A percentile compares a stretch with the other conserved stretches of the same genome.
These are phyloP conservation scores for Myocastor coypus DNA, from an alignment of 2,113 vertebrate genomes.

Conservation along the genomic window DNA sequence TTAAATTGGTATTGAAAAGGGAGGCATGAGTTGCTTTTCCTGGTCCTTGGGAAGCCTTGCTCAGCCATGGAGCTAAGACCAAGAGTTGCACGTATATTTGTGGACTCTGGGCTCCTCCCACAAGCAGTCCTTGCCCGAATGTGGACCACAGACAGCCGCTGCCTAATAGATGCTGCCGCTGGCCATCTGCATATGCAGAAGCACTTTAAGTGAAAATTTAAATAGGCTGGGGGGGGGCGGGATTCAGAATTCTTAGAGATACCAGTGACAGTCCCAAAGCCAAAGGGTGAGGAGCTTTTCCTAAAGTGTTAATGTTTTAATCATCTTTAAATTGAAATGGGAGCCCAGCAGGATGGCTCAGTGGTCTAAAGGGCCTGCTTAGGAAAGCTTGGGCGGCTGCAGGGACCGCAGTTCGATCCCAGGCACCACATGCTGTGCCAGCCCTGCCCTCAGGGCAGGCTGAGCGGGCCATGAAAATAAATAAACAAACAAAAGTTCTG, in stretches of 20 bases:
- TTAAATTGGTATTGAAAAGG: background rate
- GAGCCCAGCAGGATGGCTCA: too few relatives aligned
- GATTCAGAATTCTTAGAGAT: accelerated
- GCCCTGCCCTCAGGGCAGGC: too few relatives aligned
- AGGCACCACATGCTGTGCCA: too few relatives aligned
- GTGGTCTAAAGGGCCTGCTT: too few relatives aligned
- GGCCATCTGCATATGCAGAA: background rate
- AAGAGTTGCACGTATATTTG: background rate
- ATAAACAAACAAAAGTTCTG: too few relatives aligned
- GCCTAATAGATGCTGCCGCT: accelerated
- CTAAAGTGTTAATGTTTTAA: background rate
- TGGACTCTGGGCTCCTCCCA: background rate
- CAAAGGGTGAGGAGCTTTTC: background rate
- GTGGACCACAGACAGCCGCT: background rate
- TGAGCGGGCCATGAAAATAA: too few relatives aligned
- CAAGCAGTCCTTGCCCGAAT: background rate
- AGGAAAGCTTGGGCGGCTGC: too few relatives aligned
- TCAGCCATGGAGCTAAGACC: background rate
- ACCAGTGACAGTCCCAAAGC: background rate
- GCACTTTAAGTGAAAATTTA: background rate
- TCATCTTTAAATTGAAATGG: background rate
- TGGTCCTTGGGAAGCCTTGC: background rate
- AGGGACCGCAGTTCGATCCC: too few relatives aligned
- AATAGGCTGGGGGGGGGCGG: background rate
- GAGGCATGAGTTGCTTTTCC: background rate